Evolutionary conservation across 2,797 vertebrate species (phyloP), one percentile per base, ranked within the genome.

Genomic region (Fistularia commersonii): DNA sequence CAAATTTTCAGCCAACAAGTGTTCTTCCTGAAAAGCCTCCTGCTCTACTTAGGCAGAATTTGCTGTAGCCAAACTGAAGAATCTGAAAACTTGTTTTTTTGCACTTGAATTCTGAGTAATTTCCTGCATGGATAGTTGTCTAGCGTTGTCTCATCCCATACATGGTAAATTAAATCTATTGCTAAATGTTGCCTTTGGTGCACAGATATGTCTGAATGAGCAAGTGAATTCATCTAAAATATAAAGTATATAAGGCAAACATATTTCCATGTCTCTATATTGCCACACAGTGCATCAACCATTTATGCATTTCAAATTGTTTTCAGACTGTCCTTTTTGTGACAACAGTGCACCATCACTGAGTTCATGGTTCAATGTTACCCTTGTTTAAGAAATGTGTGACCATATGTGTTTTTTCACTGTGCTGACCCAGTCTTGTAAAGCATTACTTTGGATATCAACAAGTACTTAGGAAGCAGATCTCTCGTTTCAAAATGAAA

Each of bases 61-160:
- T 56, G 77, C 74, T 83, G 83, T 88, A 87, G 82, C 83, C 74
- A 74, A 71, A 76, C 76, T 59, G 54, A 84, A 41, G 81, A 87
- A 72, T 83, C 80, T 83, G 66, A 67, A 64, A 59, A 72, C 66
- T 34, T 76, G 48, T 65, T 77, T 58, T 23, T 79, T 80, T 82
- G 77, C 82, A 89, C 85, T 87, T 84, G 83, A 83, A 67, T 61
- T 67, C 51, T 79, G 67, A 73, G 72, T 66, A 69, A 74, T 62
- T 71, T 79, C 66, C 74, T 70, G 66, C 65, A 61, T 69, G 51
- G 53, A 63, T 71, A 69, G 61, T 51, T 44, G 55, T 46, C 57
- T 32, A 50, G 73, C 79, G 59, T 53, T 23, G 74, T 86, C 69
- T 74, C 54, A 41, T 68, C 53, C 6, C 69, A 33, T 58, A 57